phyloP scores from a whole-genome alignment of 2,797 vertebrate species.

The Masticophis lateralis region DNA sequence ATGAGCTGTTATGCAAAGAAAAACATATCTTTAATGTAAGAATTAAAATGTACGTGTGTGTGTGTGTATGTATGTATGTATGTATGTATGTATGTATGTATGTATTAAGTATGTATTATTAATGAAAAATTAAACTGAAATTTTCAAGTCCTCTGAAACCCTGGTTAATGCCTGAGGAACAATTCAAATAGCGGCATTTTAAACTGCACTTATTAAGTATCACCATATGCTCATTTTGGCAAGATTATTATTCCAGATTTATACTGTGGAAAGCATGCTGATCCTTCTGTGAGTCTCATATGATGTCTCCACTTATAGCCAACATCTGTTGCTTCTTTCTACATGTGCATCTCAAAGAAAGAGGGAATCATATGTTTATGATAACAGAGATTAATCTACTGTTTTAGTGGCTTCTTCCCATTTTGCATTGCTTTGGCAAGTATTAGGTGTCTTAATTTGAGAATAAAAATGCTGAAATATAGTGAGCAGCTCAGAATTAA shows the following conservation, averaged over 20 bases:
- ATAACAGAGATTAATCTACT: background rate
- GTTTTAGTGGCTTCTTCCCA: background rate
- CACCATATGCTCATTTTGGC: background rate
- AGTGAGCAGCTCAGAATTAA: background rate
- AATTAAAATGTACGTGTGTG: background rate
- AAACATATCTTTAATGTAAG: background rate
- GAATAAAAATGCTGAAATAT: background rate
- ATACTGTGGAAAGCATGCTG: accelerated
- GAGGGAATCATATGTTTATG: background rate
- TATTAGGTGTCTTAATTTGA: background rate
- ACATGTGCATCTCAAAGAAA: conserved; percentile 4
- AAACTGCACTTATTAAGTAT: accelerated
- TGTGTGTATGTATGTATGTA: too few species aligned
- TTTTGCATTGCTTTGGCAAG: background rate
- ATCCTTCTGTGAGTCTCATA: background rate
- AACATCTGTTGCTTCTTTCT: conserved; percentile 38
- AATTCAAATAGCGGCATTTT: background rate
- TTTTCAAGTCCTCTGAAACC: background rate
- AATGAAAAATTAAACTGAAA: background rate
- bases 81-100: too few species aligned
- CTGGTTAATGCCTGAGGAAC: background rate
- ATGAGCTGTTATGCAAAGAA: background rate
- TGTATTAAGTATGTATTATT: background rate
- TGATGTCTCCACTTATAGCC: conserved; percentile 10
- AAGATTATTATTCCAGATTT: accelerated